phyloP scores from a whole-genome alignment of 2,113 vertebrate species.

The Saimiri boliviensis region DNA sequence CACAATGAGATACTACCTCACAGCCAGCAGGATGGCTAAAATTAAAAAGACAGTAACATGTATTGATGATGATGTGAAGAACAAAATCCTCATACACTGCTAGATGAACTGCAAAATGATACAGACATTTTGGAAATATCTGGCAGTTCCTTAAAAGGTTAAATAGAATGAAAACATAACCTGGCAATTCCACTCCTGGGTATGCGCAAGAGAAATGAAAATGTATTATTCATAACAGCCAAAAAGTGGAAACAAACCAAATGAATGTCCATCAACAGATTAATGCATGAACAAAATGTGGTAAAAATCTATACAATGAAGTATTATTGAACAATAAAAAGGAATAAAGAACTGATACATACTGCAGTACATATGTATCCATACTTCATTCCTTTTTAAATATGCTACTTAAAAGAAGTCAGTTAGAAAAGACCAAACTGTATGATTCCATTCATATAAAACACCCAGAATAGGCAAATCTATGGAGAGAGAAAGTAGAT shows the following conservation, averaged over 20 bases:
- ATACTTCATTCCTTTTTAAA: neutral
- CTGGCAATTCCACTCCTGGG: neutral
- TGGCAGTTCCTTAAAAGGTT: neutral
- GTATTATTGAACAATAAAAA: neutral
- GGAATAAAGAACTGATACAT: neutral
- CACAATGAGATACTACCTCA: neutral
- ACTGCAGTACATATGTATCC: neutral
- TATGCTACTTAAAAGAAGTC: neutral
- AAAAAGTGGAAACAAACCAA: neutral
- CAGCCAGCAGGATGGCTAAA: neutral
- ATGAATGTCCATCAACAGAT: neutral
- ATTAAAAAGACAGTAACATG: neutral
- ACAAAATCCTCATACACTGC: neutral
- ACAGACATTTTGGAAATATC: neutral
- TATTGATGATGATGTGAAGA: neutral
- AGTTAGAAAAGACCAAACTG: conserved; percentile 1
- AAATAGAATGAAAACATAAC: neutral
- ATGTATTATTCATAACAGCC: neutral
- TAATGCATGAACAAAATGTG: neutral
- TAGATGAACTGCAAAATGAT: neutral
- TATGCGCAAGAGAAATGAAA: neutral
- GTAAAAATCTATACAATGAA: neutral
- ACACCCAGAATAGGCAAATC: neutral
- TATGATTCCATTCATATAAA: neutral
- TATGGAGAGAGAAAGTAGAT: neutral